phyloP scores from a whole-genome alignment of 2,888 invertebrate species.

The Opisthograptis luteolata region DNA sequence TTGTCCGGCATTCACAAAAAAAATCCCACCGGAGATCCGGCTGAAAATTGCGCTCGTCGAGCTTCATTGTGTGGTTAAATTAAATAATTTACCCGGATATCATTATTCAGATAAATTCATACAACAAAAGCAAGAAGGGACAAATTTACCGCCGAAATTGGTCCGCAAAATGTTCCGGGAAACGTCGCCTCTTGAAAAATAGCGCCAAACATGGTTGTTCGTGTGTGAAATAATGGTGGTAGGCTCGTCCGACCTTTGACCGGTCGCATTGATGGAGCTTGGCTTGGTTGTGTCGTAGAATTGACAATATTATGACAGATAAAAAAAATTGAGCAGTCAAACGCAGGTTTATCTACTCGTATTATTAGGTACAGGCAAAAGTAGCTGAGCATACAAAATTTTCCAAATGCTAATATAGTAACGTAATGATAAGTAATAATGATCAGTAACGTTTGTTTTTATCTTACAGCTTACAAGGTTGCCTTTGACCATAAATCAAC shows the following conservation, averaged over 20 bases:
- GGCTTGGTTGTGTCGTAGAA: too few species aligned
- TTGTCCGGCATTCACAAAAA: conserved; percentile 1
- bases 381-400: too few species aligned
- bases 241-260: conserved; percentile 14
- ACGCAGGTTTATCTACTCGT: too few species aligned
- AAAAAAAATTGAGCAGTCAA: too few species aligned
- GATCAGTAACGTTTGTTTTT: too few species aligned
- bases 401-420: too few species aligned
- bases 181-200: conserved; percentile 43
- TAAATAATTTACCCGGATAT: conserved; percentile 37
- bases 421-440: too few species aligned
- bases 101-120: conserved; percentile 44
- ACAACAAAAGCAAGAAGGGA: conserved; percentile 44
- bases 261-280: not conserved
- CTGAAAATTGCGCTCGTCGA: conserved; percentile 8
- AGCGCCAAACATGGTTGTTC: conserved; percentile 31
- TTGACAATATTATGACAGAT: too few species aligned
- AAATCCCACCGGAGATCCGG: not conserved
- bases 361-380: too few species aligned
- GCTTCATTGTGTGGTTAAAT: conserved; percentile 34
- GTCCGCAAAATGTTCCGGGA: conserved; percentile 38
- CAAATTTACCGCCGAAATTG: conserved; percentile 43
- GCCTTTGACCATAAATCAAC: too few species aligned
- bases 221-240: conserved; percentile 34
- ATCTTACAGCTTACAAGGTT: too few species aligned